Base-by-base conservation (phyloP, 37 sponge, comb jelly and placozoan species). In the Chondrilla cf. caribensis region DNA sequence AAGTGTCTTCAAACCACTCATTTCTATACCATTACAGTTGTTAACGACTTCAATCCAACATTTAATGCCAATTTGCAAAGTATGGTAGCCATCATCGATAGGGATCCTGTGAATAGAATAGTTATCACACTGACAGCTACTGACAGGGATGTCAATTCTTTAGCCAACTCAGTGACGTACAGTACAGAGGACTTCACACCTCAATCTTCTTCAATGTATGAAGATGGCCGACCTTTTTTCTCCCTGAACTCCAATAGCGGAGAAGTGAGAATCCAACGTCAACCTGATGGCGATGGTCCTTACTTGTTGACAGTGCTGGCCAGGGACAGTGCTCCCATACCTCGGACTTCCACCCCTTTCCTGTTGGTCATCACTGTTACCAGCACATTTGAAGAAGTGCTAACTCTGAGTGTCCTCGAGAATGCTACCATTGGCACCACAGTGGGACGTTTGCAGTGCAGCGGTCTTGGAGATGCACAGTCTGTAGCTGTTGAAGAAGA, bases 251-350 rank as follows among this genome's bases (percentile, higher is more conserved):
- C 68, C 29, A 17, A 67, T 0, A 67, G 17, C 29, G 68, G 68
- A 3, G 68, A 67, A 33, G 11, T 67, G 35, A 33, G 33, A 28
- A 7, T 67, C 1, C 28, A 18, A 28, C 31, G 17, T 67, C 35
- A 31, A 33, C 68, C 68, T 1, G 29, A 33, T 26, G 68, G 35
- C 4, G 3, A 33, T n/a, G 68, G 68, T 33, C 68, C 35, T 4
- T 67, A 67, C 4, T 33, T 67, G 28, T 33, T 67, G 28, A 67
- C 68, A 67, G 32, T 67, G 24, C 32, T 67, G 29, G 68, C 68
- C 1, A 29, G 3, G 29, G 68, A 67, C 33, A n/a, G 33, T 17
- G 68, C 33, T 31, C 35, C 31, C 2, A 33, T 33, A 67, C 68
- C 68, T 31, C 28, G 68, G 1, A 33, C 68, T 18, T 67, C 68